A percentile compares a stretch with the other conserved stretches of the same genome.
Conservation (phyloP, 1,140 invertebrate genomes). For the Lethocerus indicus region DNA sequence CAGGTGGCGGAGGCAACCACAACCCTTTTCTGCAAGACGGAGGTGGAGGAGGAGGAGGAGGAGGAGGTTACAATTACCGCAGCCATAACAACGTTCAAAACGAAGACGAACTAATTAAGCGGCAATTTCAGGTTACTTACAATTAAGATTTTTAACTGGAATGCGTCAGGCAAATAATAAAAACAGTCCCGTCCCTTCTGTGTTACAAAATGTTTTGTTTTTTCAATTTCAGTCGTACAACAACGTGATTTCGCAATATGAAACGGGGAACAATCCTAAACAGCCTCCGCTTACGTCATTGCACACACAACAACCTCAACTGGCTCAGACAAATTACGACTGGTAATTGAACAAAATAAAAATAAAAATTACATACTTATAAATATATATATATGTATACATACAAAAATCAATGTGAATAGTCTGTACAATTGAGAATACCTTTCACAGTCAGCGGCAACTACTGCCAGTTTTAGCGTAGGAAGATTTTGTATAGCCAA, state of each 20-base stretch:
- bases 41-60: constrained; percentile 17
- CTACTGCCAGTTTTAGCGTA: too few species aligned
- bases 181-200: not conserved
- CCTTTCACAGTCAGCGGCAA: too few species aligned
- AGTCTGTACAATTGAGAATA: too few species aligned
- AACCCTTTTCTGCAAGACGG: constrained; percentile 21
- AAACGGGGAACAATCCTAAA: not conserved
- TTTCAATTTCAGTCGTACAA: not conserved
- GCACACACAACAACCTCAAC: constrained; percentile 1
- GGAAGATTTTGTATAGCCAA: too few species aligned
- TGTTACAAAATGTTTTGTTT: not conserved
- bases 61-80: constrained; percentile 16
- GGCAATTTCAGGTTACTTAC: constrained; percentile 2
- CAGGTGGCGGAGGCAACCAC: constrained; percentile 11
- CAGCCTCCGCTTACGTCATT: not conserved
- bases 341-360: not conserved
- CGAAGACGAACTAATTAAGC: constrained; percentile 12
- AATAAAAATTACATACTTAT: too few species aligned
- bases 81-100: constrained; percentile 8
- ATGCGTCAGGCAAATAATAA: not conserved
- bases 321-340: not conserved
- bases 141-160: not conserved
- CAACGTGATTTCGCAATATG: not conserved
- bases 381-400: too few species aligned
- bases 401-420: too few species aligned